Evolutionary conservation across 2,888 invertebrate species (phyloP).

Genomic region (Epistrophella euchroma): DNA sequence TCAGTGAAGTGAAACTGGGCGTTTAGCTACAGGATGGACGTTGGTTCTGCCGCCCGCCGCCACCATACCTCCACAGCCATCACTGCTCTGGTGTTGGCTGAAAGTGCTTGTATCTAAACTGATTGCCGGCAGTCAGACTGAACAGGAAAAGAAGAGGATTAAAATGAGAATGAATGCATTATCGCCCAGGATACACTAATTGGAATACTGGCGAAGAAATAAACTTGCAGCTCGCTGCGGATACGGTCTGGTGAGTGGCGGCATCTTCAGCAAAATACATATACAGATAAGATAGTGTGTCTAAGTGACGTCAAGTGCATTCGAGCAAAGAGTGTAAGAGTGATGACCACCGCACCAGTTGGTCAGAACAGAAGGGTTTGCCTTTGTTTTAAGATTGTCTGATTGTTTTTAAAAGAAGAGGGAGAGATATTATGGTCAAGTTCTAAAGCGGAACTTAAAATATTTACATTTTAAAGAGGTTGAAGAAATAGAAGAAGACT

Average conservation of each 20-base stretch:
- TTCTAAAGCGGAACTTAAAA: slow-evolving; percentile 14
- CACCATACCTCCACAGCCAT: background rate
- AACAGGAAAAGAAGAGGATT: slow-evolving; percentile 65
- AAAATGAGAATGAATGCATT: slow-evolving; percentile 67
- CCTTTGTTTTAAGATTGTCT: slow-evolving; percentile 41
- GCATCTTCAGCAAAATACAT: slow-evolving; percentile 2
- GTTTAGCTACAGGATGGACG: slow-evolving; percentile 46
- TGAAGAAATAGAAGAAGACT: background rate
- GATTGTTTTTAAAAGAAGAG: slow-evolving; percentile 7
- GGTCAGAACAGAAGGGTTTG: slow-evolving; percentile 43
- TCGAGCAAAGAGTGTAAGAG: slow-evolving; percentile 61
- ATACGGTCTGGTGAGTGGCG: slow-evolving; percentile 59
- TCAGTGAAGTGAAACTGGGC: slow-evolving; percentile 65
- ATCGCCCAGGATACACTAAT: slow-evolving; percentile 73
- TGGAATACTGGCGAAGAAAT: slow-evolving; percentile 60
- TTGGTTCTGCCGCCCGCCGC: background rate
- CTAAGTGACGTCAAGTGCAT: slow-evolving; percentile 58
- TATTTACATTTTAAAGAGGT: slow-evolving; percentile 24
- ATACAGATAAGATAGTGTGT: slow-evolving; percentile 4
- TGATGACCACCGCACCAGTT: slow-evolving; percentile 60
- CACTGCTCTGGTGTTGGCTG: slow-evolving; percentile 13
- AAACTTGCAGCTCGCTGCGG: slow-evolving; percentile 26
- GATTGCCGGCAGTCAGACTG: slow-evolving; percentile 45
- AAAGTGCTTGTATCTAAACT: slow-evolving; percentile 13
- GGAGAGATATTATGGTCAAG: background rate